Evolutionary conservation across 2,113 vertebrate species (phyloP), one percentile per base, ranked within the genome.

Genomic region (Caracal caracal): DNA sequence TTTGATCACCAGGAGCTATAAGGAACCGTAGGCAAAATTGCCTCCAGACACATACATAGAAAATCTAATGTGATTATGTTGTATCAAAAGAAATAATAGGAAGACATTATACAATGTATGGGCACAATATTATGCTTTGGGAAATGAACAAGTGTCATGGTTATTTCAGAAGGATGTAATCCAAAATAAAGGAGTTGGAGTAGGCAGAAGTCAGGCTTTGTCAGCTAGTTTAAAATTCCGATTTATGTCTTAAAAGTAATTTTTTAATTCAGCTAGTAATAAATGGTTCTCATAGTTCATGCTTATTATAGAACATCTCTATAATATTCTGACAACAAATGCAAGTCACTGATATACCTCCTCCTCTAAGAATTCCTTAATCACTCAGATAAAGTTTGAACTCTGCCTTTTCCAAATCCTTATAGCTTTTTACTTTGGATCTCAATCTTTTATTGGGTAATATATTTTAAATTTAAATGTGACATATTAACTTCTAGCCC

Each of bases 31-130:
- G 43, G 51, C 9, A 49, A 93, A 90, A 88, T 37, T 91, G 26
- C 78, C 65, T 95, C 76, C 24, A 84, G 87, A 68, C 30, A 47
- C 75, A 84, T 0, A 9, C 16, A 68, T 22, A 93, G 8, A 19
- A 85, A 92, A 92, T 70, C 82, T 84, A 68, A 84, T 61, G 28
- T 68, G 51, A 93, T 81, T 90, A 94, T 75, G 33, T 15, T 37
- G 5, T 59, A 28, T 82, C 28, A 89, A 82, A 89, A 85, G 35
- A 6, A 89, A 68, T 37, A 81, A 86, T 6, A 84, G 24, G 22
- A 66, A 61, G 89, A 68, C 4, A 13, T 35, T 84, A 70, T 37
- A 33, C 20, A 61, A 51, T 80, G 1, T 92, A 37, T 73, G 28
- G 1, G 13, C 28, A 89, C 7, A 63, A 49, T 71, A 56, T 61